Base-by-base conservation (phyloP, 30 jellyfish, hydroid and myxozoan genomes). In the Phacellophora camtschatica region DNA sequence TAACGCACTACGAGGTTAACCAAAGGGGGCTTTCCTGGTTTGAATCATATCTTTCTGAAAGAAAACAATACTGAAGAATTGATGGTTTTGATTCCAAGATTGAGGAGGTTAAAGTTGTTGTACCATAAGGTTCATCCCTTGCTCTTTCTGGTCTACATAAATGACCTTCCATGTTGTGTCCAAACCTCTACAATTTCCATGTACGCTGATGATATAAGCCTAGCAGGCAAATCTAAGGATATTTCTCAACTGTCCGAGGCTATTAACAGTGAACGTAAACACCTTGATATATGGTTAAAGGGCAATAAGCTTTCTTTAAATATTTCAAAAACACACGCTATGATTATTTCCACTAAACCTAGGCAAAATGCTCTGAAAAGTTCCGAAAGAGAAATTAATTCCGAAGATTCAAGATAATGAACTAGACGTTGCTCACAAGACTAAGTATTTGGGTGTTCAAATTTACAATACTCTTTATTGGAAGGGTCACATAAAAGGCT, bases 281-380 rank as follows among this genome's bases (percentile, higher is more conserved):
- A 73, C 2, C 41, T 50, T n/a, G 77, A 28, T 35, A 77, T 56
- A 2, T 77, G 89, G 89, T 71, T 77, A 2, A 16, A 34, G 18
- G 74, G 86, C 19, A 73, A 73, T 25, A 73, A 48, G 20, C 74
- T 73, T 7, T 51, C 86, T n/a, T 36, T 77, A 70, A 77, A 57
- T 58, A 71, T 77, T 24, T 33, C 80, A 18, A 77, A 75, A 56
- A 75, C 69, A 29, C 73, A 75, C 32, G 56, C 69, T 54, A 35
- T 75, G 88, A 13, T 56, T 0, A 58, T 77, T 42, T n/a, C 89
- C 41, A 77, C 70, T 15, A 62, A 59, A 34, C 81, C 57, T 0
- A 77, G 28, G 36, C 80, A 36, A 3, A 51, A 49, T 56, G 45
- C 25, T 27, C 29, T 24, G 30, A 32, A 73, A 5, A 29, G 45